Conservation (phyloP, 2,888 invertebrate genomes). For the Macrophya alboannulata region DNA sequence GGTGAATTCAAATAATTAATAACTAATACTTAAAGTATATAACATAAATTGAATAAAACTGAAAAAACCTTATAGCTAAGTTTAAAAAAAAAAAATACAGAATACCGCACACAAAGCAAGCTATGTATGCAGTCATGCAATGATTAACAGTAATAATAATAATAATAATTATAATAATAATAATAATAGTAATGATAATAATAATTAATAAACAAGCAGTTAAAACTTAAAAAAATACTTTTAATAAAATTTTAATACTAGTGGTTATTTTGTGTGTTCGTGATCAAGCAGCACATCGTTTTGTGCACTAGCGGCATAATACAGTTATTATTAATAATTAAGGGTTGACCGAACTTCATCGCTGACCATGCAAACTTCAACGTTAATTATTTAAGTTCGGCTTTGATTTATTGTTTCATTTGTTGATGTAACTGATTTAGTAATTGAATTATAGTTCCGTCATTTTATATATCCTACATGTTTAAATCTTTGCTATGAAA, state of each 20-base stretch:
- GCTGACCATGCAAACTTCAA: background rate
- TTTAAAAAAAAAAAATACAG: slow-evolving; percentile 28
- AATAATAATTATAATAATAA: slow-evolving; percentile 38
- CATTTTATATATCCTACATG: slow-evolving; percentile 14
- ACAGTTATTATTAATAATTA: slow-evolving; percentile 64
- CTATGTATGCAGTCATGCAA: slow-evolving; percentile 37
- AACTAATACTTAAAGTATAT: slow-evolving; percentile 26
- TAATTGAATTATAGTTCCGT: background rate
- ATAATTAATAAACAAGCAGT: slow-evolving; percentile 42
- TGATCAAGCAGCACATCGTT: slow-evolving; percentile 59
- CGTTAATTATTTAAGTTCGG: background rate
- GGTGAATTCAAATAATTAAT: slow-evolving; percentile 11
- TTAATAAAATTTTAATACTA: slow-evolving; percentile 63
- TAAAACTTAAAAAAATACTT: slow-evolving; percentile 62
- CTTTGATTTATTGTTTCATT: background rate
- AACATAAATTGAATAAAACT: slow-evolving; percentile 32
- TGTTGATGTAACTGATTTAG: slow-evolving; percentile 8
- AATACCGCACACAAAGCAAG: slow-evolving; percentile 30
- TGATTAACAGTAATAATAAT: slow-evolving; percentile 43
- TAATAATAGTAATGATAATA: slow-evolving; percentile 29
- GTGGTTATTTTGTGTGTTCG: slow-evolving; percentile 51
- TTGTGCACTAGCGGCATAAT: slow-evolving; percentile 61
- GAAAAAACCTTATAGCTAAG: slow-evolving; percentile 34
- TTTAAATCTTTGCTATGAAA: slow-evolving; percentile 21
- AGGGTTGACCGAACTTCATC: background rate